Conservation (phyloP, 2,113 vertebrate species). For the Hypocryptadius cinnamomeus region DNA sequence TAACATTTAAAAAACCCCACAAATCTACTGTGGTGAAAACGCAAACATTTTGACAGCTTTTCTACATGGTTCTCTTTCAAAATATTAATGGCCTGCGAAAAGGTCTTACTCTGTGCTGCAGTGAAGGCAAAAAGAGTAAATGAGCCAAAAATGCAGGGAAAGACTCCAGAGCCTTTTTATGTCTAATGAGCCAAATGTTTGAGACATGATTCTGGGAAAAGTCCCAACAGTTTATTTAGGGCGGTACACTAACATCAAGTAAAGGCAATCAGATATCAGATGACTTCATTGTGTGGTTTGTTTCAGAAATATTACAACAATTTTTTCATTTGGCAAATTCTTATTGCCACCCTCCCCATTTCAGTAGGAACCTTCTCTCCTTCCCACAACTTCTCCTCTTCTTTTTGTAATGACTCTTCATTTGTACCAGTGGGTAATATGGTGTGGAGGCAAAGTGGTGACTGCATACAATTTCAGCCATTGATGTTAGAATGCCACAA, state of each 20-base stretch:
- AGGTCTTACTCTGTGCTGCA: not conserved
- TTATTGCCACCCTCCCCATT: not conserved
- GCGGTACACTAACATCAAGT: not conserved
- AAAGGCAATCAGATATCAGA: not conserved
- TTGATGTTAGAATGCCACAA: not conserved
- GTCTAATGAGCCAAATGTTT: not conserved
- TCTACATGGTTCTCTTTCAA: not conserved
- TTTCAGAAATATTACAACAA: not conserved
- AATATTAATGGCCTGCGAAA: not conserved
- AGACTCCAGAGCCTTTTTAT: not conserved
- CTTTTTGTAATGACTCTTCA: not conserved
- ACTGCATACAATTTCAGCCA: not conserved
- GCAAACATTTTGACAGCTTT: not conserved
- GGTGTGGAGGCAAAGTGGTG: not conserved
- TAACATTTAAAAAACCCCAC: not conserved
- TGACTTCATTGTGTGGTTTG: not conserved
- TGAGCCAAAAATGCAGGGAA: not conserved
- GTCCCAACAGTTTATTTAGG: not conserved
- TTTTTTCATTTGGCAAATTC: not conserved
- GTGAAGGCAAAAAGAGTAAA: not conserved
- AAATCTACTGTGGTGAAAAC: not conserved
- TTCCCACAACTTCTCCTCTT: not conserved
- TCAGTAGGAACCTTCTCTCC: not conserved
- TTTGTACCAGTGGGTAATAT: not conserved
- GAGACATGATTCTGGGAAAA: not conserved